Conservation (phyloP, 1,140 invertebrate genomes). For the Heliothis subflexa region DNA sequence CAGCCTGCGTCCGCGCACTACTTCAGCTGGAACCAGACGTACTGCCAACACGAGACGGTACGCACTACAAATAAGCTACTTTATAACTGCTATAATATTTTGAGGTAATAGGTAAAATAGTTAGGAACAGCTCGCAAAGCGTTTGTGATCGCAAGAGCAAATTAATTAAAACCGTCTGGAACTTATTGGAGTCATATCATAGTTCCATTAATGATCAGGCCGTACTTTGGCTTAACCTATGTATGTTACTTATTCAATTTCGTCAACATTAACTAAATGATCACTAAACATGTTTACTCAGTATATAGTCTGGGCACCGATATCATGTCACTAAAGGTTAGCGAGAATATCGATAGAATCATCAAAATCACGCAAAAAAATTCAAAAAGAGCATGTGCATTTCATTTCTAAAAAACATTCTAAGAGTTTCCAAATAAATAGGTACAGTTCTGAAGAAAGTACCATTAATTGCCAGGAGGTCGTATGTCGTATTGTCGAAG, state of each 20-base stretch:
- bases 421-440: neutral
- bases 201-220: slow-evolving; percentile 21
- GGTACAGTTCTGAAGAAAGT: slow-evolving; percentile 6
- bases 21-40: slow-evolving; percentile 73
- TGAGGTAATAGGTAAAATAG: neutral
- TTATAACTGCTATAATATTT: neutral
- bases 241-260: neutral
- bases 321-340: slow-evolving; percentile 25
- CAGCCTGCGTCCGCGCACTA: slow-evolving; percentile 74
- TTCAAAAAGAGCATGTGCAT: slow-evolving; percentile 24
- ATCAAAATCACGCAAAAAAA: slow-evolving; percentile 29
- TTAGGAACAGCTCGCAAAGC: slow-evolving; percentile 11
- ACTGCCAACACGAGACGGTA: slow-evolving; percentile 81
- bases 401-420: neutral
- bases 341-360: slow-evolving; percentile 17
- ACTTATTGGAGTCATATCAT: neutral
- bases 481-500: slow-evolving; percentile 14
- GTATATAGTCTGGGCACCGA: slow-evolving; percentile 35
- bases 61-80: neutral
- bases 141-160: slow-evolving; percentile 6
- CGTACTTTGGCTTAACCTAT: neutral
- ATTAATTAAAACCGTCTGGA: slow-evolving; percentile 26
- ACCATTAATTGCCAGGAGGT: slow-evolving; percentile 4
- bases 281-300: slow-evolving; percentile 37
- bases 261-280: slow-evolving; percentile 29